Base-by-base conservation (phyloP, 2,888 invertebrate genomes). In the Diachrysia chrysitis region DNA sequence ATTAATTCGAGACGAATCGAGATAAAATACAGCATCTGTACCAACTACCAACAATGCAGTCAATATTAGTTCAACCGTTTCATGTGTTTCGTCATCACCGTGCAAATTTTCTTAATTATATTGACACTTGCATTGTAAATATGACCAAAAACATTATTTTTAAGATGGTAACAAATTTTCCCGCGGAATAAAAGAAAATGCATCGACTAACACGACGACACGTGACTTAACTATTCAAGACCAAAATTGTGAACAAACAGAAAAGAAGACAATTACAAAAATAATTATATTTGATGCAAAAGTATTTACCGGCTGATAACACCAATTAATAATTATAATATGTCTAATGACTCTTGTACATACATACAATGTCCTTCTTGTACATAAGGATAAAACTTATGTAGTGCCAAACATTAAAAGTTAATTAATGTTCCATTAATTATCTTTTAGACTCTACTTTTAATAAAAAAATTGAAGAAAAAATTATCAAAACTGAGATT, bases 21-120 rank as follows among this genome's bases (percentile, higher is more conserved):
- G 55, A 55, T 55, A 25, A 9, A 25, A 55, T 21, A 2, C 19
- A 51, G 48, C 48, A 51, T 51, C 48, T 51, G 48, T 21, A 12
- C 19, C 5, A 21, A 51, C 48, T 48, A 51, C 12, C 4, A 51
- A 48, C 19, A 7, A 48, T 19, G 17, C 48, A 3, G 48, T 51
- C 48, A 51, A 51, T 51, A 51, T 51, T 32, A 29, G 17, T 55
- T 55, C 55, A 55, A 55, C 21, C 48, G 48, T 51, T 51, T 51
- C 48, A 14, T 12, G 14, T 51, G 12, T 51, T 48, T 51, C 48
- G 21, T 51, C 48, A 51, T 51, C 21, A 4, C 19, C 19, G 5
- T 51, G 48, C 19, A 51, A 51, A 51, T 51, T 51, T 7, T 48
- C 17, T 19, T 42, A n/a, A 42, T 42, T 10, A 21, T 51, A 51